Evolutionary conservation across 2,797 vertebrate genomes (phyloP).

Genomic region (Gobio occitaniae): DNA sequence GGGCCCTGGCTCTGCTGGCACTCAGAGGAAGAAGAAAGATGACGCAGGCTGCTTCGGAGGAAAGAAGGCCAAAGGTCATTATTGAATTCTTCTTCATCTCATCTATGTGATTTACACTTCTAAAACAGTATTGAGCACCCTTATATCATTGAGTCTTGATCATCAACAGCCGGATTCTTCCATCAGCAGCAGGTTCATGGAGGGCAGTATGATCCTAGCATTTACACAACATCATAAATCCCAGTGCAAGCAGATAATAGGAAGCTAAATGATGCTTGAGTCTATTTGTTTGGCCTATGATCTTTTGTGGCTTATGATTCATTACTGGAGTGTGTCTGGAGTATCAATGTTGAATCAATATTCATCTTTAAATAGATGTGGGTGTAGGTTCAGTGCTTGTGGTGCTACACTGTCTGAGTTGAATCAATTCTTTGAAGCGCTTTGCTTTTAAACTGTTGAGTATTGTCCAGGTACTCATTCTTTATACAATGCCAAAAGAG

Average conservation of each 20-base stretch:
- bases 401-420: not conserved
- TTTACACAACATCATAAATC: constrained; percentile 22
- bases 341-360: constrained; percentile 32
- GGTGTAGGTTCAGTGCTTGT: constrained; percentile 1
- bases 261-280: not conserved
- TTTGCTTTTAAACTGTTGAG: not conserved
- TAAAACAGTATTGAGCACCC: constrained; percentile 1
- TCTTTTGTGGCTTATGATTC: constrained; percentile 25
- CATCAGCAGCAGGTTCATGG: not conserved
- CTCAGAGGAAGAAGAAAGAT: constrained; percentile 95
- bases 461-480: not conserved
- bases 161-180: not conserved
- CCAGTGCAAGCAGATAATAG: not conserved
- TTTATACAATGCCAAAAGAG: not conserved
- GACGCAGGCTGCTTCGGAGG: constrained; percentile 97
- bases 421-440: not conserved
- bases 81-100: constrained; percentile 15
- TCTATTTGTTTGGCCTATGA: constrained; percentile 9
- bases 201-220: not conserved
- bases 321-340: constrained; percentile 15
- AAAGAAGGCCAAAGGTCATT: constrained; percentile 96
- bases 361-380: constrained; percentile 35
- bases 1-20: constrained; percentile 77
- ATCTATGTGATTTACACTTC: constrained; percentile 9
- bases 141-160: not conserved